Conservation (phyloP, 2,113 vertebrate genomes). For the Porphyrio hochstetteri region DNA sequence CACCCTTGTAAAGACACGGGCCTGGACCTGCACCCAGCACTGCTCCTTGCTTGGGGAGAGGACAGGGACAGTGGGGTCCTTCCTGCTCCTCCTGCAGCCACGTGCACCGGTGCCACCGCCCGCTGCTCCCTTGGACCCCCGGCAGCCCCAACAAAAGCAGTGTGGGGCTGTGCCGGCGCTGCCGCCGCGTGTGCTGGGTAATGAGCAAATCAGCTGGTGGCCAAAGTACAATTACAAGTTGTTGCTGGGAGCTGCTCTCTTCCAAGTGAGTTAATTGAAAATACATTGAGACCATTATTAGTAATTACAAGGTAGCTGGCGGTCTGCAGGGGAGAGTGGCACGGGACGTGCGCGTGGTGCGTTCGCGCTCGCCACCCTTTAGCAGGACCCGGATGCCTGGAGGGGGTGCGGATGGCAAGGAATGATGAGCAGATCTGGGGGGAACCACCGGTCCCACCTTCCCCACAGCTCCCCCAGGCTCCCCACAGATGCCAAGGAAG, state of each 20-base stretch:
- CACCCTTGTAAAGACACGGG: accelerated
- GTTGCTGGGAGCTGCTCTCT: not conserved
- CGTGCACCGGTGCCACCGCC: accelerated
- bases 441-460: accelerated
- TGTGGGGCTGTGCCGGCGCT: not conserved
- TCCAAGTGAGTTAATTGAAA: not conserved
- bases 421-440: too few species aligned
- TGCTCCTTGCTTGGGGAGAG: accelerated
- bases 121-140: not conserved
- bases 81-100: not conserved
- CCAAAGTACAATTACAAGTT: conserved; percentile 10
- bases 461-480: not conserved
- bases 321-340: accelerated
- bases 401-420: accelerated
- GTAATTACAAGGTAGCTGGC: not conserved
- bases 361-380: accelerated
- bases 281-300: not conserved
- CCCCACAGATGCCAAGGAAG: not conserved
- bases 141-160: not conserved
- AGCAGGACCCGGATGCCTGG: accelerated
- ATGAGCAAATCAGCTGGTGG: not conserved
- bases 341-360: accelerated
- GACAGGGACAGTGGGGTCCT: not conserved
- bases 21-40: not conserved
- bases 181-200: accelerated